Percentiles rank a stretch among this genome's conserved stretches.
Conservation (phyloP, 2,888 invertebrate genomes). For the Phortica okadai region DNA sequence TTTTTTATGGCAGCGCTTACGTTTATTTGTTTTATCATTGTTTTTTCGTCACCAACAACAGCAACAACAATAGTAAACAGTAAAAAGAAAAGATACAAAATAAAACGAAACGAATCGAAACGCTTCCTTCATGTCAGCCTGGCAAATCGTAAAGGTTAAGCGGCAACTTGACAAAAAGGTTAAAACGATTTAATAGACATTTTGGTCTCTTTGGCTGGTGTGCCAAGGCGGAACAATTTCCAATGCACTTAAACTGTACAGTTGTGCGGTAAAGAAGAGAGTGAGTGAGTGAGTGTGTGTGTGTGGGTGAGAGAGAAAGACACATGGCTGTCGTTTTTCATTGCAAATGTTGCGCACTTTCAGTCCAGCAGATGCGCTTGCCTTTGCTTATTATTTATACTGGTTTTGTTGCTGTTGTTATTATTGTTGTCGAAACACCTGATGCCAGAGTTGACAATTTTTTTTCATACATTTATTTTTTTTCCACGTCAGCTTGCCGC, state of each 20-base stretch:
- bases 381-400: conserved; percentile 57
- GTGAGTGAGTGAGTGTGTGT: not conserved
- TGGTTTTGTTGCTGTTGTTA: conserved; percentile 17
- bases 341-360: not conserved
- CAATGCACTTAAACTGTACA: not conserved
- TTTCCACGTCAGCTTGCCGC: conserved; percentile 16
- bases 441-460: conserved; percentile 22
- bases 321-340: not conserved
- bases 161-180: conserved; percentile 73
- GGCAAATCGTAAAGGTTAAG: conserved; percentile 69
- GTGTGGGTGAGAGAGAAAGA: not conserved
- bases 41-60: conserved; percentile 53
- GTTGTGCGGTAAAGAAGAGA: not conserved
- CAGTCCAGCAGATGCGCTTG: conserved; percentile 18
- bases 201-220: conserved; percentile 45
- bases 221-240: conserved; percentile 25
- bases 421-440: conserved; percentile 33
- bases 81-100: not conserved
- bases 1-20: conserved; percentile 8
- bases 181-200: conserved; percentile 69
- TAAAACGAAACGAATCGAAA: conserved; percentile 46
- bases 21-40: conserved; percentile 26
- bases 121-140: conserved; percentile 66
- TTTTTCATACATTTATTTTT: not conserved
- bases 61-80: conserved; percentile 24